Base-by-base conservation (phyloP, 2,113 vertebrate genomes). In the Phrynosoma blainvillii region DNA sequence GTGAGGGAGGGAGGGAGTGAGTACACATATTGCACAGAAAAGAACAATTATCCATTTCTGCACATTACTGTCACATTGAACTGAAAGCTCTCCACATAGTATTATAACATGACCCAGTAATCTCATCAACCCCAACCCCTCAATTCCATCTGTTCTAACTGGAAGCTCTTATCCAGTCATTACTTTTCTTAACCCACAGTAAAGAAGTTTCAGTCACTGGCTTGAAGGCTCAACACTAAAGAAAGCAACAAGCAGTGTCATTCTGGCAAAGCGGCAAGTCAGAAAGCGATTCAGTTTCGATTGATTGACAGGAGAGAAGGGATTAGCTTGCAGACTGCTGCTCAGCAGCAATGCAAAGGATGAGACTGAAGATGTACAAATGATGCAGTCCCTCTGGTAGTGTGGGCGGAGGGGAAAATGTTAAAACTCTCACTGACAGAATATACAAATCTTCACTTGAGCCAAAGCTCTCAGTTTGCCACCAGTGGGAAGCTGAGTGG, bases 251-350 rank as follows among this genome's bases (percentile, higher is more conserved):
- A 54, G 42, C 47, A 12, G 36, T 42, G 83, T 70, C 81, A 71
- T 84, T 88, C 71, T 66, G 78, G 2, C 42, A 70, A 56, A 65
- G 12, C 4, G 7, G 1, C 81, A 70, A 74, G 56, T 0, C 2
- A 71, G 3, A 71, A 80, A 78, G 25, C 30, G 0, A 52, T 70
- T 79, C 27, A 25, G 1, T 1, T 18, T 82, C 18, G 47, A 47
- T 47, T 8, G 1, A 0, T 10, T 6, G 11, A 42, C 52, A 62
- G 2, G 2, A 0, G 5, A 56, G 3, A 40, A 2, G 0, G 0
- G 13, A 8, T 6, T 0, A 42, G 86, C 25, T 56, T 4, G 54
- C 71, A 73, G 2, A 27, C 23, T 68, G 2, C 84, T 21, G 62
- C 91, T 59, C 87, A 3, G 78, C 79, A 80, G 81, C 30, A 1